phyloP scores from a whole-genome alignment of 2,113 vertebrate genomes.

The Ophiodon elongatus region DNA sequence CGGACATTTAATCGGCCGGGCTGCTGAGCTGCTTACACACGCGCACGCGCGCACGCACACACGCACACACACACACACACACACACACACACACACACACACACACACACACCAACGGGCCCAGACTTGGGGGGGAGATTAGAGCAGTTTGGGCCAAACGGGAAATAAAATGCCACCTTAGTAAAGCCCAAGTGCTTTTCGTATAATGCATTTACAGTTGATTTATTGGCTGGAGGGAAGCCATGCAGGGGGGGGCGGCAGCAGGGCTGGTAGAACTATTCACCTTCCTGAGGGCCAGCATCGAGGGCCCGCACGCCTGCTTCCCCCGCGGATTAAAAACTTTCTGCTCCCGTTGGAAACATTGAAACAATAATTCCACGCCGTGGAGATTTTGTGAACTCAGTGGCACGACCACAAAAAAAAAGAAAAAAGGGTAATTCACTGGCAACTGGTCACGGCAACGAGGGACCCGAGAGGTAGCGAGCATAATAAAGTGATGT shows the following conservation, averaged over 20 bases:
- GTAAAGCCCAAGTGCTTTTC: constrained; percentile 65
- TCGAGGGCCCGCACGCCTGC: constrained; percentile 30
- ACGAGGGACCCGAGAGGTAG: constrained; percentile 7
- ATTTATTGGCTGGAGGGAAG: constrained; percentile 71
- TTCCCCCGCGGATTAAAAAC: constrained; percentile 38
- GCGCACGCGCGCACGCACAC: constrained; percentile 60
- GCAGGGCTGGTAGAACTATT: constrained; percentile 45
- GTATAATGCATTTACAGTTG: constrained; percentile 69
- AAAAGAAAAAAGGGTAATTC: constrained; percentile 47
- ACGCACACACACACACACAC: constrained; percentile 61
- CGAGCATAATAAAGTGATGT: constrained; percentile 47
- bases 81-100: constrained; percentile 62
- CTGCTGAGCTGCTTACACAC: constrained; percentile 64
- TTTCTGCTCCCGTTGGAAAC: constrained; percentile 52
- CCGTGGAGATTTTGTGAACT: constrained; percentile 44
- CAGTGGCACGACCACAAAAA: constrained; percentile 41
- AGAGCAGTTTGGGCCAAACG: constrained; percentile 64
- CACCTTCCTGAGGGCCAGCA: constrained; percentile 54
- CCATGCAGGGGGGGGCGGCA: constrained; percentile 29
- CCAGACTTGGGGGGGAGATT: constrained; percentile 66
- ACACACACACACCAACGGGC: constrained; percentile 44
- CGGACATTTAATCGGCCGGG: constrained; percentile 68
- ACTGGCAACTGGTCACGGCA: constrained; percentile 51
- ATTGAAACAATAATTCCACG: constrained; percentile 49
- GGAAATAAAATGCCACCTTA: constrained; percentile 69